Evolutionary conservation across 2,888 invertebrate species (phyloP).

Genomic region (Erannis defoliaria): DNA sequence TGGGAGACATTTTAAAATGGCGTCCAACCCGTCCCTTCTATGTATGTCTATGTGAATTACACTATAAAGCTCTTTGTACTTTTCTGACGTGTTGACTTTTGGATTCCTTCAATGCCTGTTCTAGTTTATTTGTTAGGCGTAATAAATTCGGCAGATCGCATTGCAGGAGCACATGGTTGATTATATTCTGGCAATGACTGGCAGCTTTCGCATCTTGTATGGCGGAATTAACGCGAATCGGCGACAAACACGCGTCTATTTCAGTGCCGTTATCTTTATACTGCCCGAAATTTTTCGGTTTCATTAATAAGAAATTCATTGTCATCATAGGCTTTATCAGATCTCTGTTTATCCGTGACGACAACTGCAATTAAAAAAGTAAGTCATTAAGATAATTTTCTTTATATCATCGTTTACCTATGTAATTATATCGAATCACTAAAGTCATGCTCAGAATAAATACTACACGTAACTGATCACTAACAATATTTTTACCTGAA

Average conservation of each 20-base stretch:
- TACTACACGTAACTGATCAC: neutral
- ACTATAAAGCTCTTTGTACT: constrained; percentile 77
- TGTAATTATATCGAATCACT: neutral
- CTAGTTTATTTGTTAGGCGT: constrained; percentile 82
- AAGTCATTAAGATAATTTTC: constrained; percentile 2
- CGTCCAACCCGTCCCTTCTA: too few species aligned
- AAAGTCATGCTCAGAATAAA: constrained; percentile 2
- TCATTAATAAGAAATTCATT: constrained; percentile 73
- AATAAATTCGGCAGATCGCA: constrained; percentile 86
- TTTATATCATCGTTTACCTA: neutral
- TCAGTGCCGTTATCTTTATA: constrained; percentile 42
- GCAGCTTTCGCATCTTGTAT: constrained; percentile 76
- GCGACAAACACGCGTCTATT: constrained; percentile 41
- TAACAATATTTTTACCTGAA: neutral
- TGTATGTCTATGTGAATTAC: too few species aligned
- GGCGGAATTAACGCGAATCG: constrained; percentile 58
- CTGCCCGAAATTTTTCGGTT: constrained; percentile 68
- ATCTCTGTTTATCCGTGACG: constrained; percentile 63
- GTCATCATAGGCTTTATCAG: constrained; percentile 72
- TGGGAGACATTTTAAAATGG: too few species aligned
- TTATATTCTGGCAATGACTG: constrained; percentile 75
- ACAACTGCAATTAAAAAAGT: constrained; percentile 61
- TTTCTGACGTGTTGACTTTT: constrained; percentile 86
- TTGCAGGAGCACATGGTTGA: constrained; percentile 76
- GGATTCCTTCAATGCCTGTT: constrained; percentile 85